Evolutionary conservation across 2,888 invertebrate genomes (phyloP).

Genomic region (Cantharis lateralis): DNA sequence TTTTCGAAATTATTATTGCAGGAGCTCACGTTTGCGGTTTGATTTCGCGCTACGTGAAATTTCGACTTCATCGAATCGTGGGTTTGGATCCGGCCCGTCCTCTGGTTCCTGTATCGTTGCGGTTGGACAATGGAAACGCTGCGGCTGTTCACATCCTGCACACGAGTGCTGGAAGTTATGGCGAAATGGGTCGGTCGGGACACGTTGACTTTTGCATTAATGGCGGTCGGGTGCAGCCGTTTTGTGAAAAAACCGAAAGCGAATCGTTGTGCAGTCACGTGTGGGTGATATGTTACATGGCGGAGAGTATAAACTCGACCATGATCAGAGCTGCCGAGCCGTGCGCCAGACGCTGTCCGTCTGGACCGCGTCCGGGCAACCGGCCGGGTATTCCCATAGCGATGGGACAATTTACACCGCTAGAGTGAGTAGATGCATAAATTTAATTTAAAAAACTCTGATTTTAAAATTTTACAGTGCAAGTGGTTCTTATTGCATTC

Average conservation of each 20-base stretch:
- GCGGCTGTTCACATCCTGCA: slow-evolving; percentile 78
- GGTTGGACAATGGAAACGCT: slow-evolving; percentile 75
- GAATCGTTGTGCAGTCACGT: slow-evolving; percentile 79
- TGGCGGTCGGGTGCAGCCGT: slow-evolving; percentile 77
- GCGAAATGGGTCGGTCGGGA: slow-evolving; percentile 73
- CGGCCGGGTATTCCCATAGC: slow-evolving; percentile 63
- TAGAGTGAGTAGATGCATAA: slow-evolving; percentile 58
- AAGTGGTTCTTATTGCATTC: slow-evolving; percentile 72
- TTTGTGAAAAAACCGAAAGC: slow-evolving; percentile 74
- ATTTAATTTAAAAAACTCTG: not conserved
- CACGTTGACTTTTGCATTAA: slow-evolving; percentile 83
- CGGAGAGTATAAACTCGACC: slow-evolving; percentile 69
- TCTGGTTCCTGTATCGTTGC: slow-evolving; percentile 67
- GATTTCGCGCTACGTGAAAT: slow-evolving; percentile 72
- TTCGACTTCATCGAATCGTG: slow-evolving; percentile 74
- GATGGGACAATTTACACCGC: slow-evolving; percentile 75
- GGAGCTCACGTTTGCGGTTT: slow-evolving; percentile 80
- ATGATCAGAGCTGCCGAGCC: slow-evolving; percentile 66
- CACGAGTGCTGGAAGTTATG: slow-evolving; percentile 80
- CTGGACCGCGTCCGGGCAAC: slow-evolving; percentile 63
- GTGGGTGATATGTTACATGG: slow-evolving; percentile 80
- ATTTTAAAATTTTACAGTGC: slow-evolving; percentile 56
- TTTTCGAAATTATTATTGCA: not conserved
- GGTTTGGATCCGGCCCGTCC: slow-evolving; percentile 78
- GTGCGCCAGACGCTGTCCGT: slow-evolving; percentile 74